Evolutionary conservation across 2,113 vertebrate species (phyloP).

Genomic region (Scopus umbretta): DNA sequence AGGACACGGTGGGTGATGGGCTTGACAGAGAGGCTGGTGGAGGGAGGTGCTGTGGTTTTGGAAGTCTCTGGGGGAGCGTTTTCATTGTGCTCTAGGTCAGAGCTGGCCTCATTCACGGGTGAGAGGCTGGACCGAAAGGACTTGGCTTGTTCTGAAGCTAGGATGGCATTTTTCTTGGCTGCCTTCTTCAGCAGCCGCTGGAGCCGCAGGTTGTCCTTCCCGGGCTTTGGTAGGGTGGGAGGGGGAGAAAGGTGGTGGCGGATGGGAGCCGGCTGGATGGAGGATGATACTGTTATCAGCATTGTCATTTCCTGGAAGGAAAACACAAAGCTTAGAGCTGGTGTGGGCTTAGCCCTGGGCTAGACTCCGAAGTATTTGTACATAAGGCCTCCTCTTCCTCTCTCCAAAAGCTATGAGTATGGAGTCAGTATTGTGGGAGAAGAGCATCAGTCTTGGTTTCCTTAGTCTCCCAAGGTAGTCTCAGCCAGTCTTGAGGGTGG

Average conservation of each 20-base stretch:
- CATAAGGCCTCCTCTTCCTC: neutral
- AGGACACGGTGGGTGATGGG: constrained; percentile 47
- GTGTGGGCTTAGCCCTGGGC: neutral
- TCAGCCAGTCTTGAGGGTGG: neutral
- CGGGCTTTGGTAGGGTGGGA: constrained; percentile 85
- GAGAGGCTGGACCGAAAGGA: constrained; percentile 85
- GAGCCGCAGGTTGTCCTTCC: constrained; percentile 84
- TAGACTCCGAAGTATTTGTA: neutral
- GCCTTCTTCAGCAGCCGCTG: constrained; percentile 87
- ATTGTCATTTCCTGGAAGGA: constrained; percentile 74
- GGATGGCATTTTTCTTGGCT: constrained; percentile 72
- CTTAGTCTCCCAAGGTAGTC: neutral
- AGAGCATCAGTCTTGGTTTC: neutral
- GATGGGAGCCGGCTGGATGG: constrained; percentile 28
- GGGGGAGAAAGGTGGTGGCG: constrained; percentile 77
- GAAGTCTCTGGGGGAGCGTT: constrained; percentile 49
- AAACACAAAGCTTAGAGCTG: neutral
- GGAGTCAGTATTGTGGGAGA: neutral
- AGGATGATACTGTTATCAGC: constrained; percentile 74
- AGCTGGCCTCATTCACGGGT: constrained; percentile 87
- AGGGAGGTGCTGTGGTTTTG: neutral
- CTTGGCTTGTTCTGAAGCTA: constrained; percentile 57
- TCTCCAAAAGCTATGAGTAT: neutral
- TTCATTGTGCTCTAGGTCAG: constrained; percentile 78
- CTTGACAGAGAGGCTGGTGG: constrained; percentile 27